Conservation (phyloP, 2,888 invertebrate species). For the Baccha elongata region DNA sequence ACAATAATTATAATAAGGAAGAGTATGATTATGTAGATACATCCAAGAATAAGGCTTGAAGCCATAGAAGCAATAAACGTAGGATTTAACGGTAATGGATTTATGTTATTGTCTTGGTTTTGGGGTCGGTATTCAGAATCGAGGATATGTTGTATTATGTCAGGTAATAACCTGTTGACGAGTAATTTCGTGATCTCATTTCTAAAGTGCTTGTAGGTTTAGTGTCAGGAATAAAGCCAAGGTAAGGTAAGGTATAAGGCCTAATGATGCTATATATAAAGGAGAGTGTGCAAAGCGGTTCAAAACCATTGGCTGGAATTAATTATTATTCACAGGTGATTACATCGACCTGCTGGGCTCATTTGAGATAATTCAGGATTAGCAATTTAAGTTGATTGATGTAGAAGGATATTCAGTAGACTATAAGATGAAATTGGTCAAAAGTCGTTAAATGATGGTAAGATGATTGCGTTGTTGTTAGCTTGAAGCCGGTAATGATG, state of each 20-base stretch:
- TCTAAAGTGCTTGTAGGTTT: conserved; percentile 25
- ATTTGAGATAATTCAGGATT: conserved; percentile 33
- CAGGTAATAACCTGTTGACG: conserved; percentile 55
- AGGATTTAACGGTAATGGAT: conserved; percentile 54
- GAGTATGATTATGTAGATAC: conserved; percentile 18
- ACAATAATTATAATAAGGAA: conserved; percentile 13
- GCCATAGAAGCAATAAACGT: conserved; percentile 23
- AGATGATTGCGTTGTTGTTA: background rate
- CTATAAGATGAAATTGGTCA: conserved; percentile 3
- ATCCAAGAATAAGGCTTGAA: conserved; percentile 4
- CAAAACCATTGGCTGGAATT: conserved; percentile 45
- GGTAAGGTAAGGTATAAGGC: background rate
- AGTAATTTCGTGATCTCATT: conserved; percentile 50
- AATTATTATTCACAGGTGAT: conserved; percentile 56
- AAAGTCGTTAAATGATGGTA: background rate
- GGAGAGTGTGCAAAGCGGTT: background rate
- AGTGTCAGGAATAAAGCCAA: conserved; percentile 13
- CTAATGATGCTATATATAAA: background rate
- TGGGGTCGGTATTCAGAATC: background rate
- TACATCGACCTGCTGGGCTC: conserved; percentile 37
- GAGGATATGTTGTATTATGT: conserved; percentile 1
- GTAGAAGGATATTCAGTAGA: conserved; percentile 23
- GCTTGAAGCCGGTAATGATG: no score
- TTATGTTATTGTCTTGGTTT: conserved; percentile 51
- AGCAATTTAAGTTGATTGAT: conserved; percentile 36